Evolutionary conservation across 2,888 invertebrate species (phyloP).

Genomic region (Folsomia manolachei): DNA sequence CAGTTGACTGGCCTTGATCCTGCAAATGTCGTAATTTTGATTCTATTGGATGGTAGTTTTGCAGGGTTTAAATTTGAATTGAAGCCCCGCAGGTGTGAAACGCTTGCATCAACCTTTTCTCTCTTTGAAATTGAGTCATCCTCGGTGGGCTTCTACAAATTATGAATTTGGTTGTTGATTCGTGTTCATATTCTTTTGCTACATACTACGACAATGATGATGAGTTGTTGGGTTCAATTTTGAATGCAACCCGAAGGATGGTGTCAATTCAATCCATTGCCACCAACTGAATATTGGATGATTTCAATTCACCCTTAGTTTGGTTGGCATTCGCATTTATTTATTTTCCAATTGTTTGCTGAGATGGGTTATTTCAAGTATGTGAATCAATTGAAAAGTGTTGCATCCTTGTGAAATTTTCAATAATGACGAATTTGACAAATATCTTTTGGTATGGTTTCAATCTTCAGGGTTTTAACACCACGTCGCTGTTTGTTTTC

Average conservation of each 20-base stretch:
- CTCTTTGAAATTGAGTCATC: constrained; percentile 11
- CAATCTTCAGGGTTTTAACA: too few species aligned
- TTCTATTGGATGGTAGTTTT: too few species aligned
- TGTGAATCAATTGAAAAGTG: too few species aligned
- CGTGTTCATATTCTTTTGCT: not conserved
- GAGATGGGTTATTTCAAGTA: not conserved
- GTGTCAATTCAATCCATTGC: too few species aligned
- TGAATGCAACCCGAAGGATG: not conserved
- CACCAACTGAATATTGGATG: not conserved
- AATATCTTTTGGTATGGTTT: too few species aligned
- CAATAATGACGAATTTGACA: too few species aligned
- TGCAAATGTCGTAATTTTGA: too few species aligned
- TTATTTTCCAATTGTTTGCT: not conserved
- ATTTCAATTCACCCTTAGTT: not conserved
- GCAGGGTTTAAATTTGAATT: not conserved
- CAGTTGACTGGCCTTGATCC: too few species aligned
- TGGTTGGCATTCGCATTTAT: not conserved
- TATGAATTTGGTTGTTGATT: not conserved
- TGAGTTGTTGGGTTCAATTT: not conserved
- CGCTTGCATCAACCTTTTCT: not conserved
- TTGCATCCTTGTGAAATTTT: too few species aligned
- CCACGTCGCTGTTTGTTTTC: too few species aligned
- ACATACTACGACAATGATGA: not conserved
- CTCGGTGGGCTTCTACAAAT: not conserved
- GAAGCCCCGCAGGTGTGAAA: constrained; percentile 33